Evolutionary conservation across 92 coral and sea anemone genomes (phyloP), one percentile per base, ranked within the genome.

Genomic region (Galaxea fascicularis): DNA sequence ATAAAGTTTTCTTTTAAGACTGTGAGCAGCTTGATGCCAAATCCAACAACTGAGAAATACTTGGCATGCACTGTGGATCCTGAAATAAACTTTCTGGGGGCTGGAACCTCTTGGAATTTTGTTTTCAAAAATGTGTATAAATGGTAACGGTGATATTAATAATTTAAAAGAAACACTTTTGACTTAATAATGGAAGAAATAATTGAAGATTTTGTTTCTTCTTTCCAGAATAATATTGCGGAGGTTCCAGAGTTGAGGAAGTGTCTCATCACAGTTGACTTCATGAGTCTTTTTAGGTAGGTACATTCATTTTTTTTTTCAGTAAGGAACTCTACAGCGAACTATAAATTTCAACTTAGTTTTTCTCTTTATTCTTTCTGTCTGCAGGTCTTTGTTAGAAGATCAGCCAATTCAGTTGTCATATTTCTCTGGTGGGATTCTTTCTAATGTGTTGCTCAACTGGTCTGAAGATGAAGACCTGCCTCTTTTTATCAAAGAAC

Each of bases 361-460:
- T 24, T 45, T 73, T n/a, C 10, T 8, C 3, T 10, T 71, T 15
- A 25, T 27, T 47, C 12, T 10, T 29, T 13, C 6, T 56, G 59
- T 25, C 47, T 71, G 20, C 9, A 93, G 96, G 52, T 86, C 82
- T 47, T 60, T 93, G 27, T 57, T 93, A 74, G 87, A 80, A 39
- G 69, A 75, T 28, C 30, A 45, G 7, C 68, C 31, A 20, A 56
- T 90, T 27, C 88, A 87, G 62, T 83, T 93, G 44, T 76, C 95
- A 3, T 93, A 90, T 80, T 93, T 93, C 82, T 89, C 90, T 80
- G 94, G 90, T 52, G 96, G 96, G 44, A 90, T 93, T 53, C 44
- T 93, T 11, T 82, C 96, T 21, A 93, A 93, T 70, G 75, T 93
- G 5, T 66, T 86, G 28, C 90, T 93, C 31, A 86, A 86, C 73